Percentiles rank a stretch among this genome's conserved stretches.
Evolutionary conservation across 2,113 vertebrate species (phyloP).

Genomic region (Triplophysa dalaica): DNA sequence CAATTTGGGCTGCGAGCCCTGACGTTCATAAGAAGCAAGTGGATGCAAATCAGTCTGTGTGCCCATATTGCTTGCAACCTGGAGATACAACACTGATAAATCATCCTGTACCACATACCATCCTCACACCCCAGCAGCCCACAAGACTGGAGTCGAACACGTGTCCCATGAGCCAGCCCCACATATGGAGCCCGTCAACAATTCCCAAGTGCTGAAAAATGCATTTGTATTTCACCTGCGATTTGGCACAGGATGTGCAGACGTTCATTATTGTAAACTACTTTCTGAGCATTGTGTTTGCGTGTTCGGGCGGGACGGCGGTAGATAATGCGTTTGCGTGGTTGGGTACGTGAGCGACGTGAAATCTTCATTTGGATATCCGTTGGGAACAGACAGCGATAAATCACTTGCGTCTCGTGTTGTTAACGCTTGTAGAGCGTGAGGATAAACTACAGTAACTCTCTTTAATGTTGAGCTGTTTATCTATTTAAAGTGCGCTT

Average conservation of each 20-base stretch:
- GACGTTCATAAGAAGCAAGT: conserved; percentile 7
- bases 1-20: conserved; percentile 21
- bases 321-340: conserved; percentile 17
- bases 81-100: conserved; percentile 40
- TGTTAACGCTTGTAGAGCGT: conserved; percentile 7
- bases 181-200: conserved; percentile 39
- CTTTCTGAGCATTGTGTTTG: background rate
- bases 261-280: conserved; percentile 37
- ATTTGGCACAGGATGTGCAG: conserved; percentile 6
- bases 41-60: conserved; percentile 11
- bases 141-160: background rate
- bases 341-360: background rate
- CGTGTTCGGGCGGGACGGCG: background rate
- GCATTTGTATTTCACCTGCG: conserved; percentile 43
- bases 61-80: conserved; percentile 13
- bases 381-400: conserved; percentile 24
- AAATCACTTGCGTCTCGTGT: conserved; percentile 2
- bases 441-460: background rate
- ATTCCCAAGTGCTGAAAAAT: conserved; percentile 12
- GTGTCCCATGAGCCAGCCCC: conserved; percentile 24
- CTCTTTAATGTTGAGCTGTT: conserved; percentile 12
- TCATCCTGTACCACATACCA: conserved; percentile 23
- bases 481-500: background rate
- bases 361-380: conserved; percentile 18
- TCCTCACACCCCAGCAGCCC: conserved; percentile 16